These are phyloP conservation scores for Embidobia sp. DNA, from an alignment of 2,888 invertebrate genomes.

Conservation along the genomic window DNA sequence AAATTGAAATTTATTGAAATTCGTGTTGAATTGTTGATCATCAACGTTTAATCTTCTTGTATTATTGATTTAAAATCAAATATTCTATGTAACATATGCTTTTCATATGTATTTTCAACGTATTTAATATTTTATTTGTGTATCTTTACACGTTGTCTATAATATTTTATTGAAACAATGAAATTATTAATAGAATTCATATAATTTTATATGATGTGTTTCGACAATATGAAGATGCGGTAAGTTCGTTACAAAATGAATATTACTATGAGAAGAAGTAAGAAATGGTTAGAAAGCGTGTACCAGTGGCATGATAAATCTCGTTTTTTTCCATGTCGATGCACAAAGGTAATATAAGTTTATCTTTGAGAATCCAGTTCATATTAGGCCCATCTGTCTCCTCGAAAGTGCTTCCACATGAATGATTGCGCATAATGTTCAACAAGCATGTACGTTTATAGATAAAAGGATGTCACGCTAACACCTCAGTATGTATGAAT, in stretches of 20 bases:
- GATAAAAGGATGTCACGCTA: conserved; percentile 70
- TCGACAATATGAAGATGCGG: no score
- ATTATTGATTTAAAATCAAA: no score
- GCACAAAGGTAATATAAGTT: conserved; percentile 74
- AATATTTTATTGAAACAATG: no score
- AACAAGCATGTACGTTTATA: conserved; percentile 68
- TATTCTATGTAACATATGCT: no score
- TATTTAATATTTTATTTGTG: no score
- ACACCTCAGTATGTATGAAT: conserved; percentile 74
- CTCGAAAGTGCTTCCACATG: conserved; percentile 76
- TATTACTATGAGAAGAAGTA: neutral
- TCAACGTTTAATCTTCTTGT: no score
- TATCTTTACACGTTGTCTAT: no score
- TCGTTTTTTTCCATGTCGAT: conserved; percentile 72
- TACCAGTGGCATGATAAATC: conserved; percentile 73
- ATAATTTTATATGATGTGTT: no score
- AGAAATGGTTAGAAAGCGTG: conserved; percentile 31
- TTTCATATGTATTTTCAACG: no score
- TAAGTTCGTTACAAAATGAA: conserved; percentile 32
- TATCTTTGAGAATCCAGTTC: conserved; percentile 78
- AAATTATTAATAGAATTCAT: no score
- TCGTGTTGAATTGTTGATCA: no score
- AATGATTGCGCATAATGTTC: conserved; percentile 69
- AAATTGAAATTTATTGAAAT: no score
- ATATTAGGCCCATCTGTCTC: conserved; percentile 80